Percentiles rank a stretch among this genome's conserved stretches.
phyloP scores from a whole-genome alignment of 2,113 vertebrate genomes.

The Anoura caudifer region DNA sequence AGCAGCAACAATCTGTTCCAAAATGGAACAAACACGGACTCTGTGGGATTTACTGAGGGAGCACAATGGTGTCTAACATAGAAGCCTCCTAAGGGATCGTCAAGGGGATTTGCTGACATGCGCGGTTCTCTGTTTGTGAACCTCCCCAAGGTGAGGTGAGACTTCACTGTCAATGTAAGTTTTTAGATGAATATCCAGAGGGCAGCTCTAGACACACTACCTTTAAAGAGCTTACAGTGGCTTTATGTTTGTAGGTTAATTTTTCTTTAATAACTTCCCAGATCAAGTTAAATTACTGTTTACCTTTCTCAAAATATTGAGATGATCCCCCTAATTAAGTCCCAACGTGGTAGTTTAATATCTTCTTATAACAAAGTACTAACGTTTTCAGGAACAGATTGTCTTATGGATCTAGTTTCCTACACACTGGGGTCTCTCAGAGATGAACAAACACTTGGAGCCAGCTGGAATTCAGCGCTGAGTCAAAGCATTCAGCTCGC shows the following conservation, averaged over 20 bases:
- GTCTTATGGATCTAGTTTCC: conserved; percentile 62
- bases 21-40: not conserved
- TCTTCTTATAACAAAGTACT: conserved; percentile 49
- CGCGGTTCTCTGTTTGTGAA: conserved; percentile 23
- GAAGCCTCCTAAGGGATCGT: not conserved
- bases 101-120: not conserved
- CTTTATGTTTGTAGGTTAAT: conserved; percentile 36
- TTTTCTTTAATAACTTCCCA: conserved; percentile 43
- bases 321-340: conserved; percentile 41
- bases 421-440: conserved; percentile 51
- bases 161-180: not conserved
- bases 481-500: conserved; percentile 55
- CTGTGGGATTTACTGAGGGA: not conserved
- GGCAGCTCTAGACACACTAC: not conserved
- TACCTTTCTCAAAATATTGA: conserved; percentile 58
- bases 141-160: not conserved
- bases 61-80: not conserved
- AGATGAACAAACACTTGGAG: conserved; percentile 57
- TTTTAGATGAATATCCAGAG: not conserved
- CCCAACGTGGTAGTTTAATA: conserved; percentile 50
- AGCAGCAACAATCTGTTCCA: not conserved
- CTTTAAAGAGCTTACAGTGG: conserved; percentile 25
- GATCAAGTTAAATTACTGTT: conserved; percentile 62
- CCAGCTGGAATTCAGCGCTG: conserved; percentile 33
- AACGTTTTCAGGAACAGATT: conserved; percentile 55